These are phyloP conservation scores for Trachymyrmex cornetzi DNA, from an alignment of 1,140 invertebrate genomes.

Conservation along the genomic window DNA sequence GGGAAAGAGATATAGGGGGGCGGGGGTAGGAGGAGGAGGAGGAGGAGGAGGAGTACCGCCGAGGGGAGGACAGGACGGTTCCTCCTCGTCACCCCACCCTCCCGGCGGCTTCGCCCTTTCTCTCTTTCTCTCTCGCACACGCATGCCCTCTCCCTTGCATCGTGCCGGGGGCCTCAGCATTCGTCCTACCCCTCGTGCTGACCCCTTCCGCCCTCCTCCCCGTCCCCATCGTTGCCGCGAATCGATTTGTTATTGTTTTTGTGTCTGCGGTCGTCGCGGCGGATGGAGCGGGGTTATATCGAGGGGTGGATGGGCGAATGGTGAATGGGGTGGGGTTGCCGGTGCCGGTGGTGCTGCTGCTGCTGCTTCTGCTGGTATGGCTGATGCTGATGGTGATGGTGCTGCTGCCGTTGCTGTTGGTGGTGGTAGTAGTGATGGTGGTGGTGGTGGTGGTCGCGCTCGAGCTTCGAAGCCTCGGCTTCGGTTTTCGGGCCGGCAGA, in stretches of 20 bases:
- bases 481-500: constrained; percentile 74
- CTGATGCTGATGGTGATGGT: neutral
- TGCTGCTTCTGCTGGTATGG: neutral
- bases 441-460: constrained; percentile 38
- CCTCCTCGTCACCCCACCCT: constrained; percentile 1
- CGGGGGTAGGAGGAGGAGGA: constrained; percentile 10
- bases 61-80: constrained; percentile 60
- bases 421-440: constrained; percentile 32
- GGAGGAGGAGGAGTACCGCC: neutral
- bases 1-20: constrained; percentile 61
- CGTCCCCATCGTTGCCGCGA: constrained; percentile 81
- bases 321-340: constrained; percentile 50
- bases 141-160: constrained; percentile 22
- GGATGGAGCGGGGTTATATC: constrained; percentile 73
- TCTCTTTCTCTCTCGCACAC: constrained; percentile 58
- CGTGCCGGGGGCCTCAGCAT: constrained; percentile 52
- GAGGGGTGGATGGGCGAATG: constrained; percentile 53
- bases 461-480: constrained; percentile 64
- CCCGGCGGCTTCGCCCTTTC: constrained; percentile 43
- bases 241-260: constrained; percentile 87
- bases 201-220: constrained; percentile 79
- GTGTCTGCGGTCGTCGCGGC: constrained; percentile 84
- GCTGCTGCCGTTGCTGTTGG: constrained; percentile 12
- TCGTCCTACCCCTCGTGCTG: constrained; percentile 78
- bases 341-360: constrained; percentile 49